These are phyloP conservation scores for Poeciliopsis turneri DNA, from an alignment of 2,797 vertebrate genomes.

Conservation along the genomic window DNA sequence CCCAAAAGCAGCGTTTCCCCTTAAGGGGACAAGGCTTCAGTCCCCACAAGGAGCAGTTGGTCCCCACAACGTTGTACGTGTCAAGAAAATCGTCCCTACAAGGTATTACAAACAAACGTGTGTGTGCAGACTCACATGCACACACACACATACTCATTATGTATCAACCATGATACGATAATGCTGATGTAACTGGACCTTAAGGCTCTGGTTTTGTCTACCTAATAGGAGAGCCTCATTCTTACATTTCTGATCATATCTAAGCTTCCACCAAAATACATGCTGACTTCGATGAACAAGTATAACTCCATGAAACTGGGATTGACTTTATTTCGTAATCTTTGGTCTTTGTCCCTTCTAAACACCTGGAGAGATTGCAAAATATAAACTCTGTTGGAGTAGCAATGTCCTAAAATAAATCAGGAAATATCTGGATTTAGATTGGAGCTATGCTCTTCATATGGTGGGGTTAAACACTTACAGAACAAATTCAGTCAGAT, in stretches of 20 bases:
- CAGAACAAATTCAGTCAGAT: neutral
- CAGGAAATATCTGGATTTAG: neutral
- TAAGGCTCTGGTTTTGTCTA: slow-evolving; percentile 17
- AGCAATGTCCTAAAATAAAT: neutral
- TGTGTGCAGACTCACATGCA: neutral
- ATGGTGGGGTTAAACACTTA: neutral
- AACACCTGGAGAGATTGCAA: slow-evolving; percentile 4
- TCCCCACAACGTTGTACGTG: too few species aligned
- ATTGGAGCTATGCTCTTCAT: neutral
- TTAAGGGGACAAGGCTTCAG: too few species aligned
- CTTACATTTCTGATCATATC: neutral
- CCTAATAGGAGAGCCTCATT: neutral
- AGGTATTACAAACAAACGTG: too few species aligned
- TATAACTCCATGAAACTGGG: slow-evolving; percentile 52
- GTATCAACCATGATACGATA: neutral
- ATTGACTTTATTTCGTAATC: slow-evolving; percentile 27
- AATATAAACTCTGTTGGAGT: neutral
- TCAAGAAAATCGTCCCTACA: too few species aligned
- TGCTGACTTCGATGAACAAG: slow-evolving; percentile 34
- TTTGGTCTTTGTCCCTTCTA: slow-evolving; percentile 55
- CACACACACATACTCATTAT: neutral
- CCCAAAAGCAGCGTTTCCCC: too few species aligned
- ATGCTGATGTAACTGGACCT: slow-evolving; percentile 7
- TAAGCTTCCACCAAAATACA: slow-evolving; percentile 12
- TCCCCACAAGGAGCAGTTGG: too few species aligned